Conservation (phyloP, 2,113 vertebrate species). For the Prunella fulvescens region DNA sequence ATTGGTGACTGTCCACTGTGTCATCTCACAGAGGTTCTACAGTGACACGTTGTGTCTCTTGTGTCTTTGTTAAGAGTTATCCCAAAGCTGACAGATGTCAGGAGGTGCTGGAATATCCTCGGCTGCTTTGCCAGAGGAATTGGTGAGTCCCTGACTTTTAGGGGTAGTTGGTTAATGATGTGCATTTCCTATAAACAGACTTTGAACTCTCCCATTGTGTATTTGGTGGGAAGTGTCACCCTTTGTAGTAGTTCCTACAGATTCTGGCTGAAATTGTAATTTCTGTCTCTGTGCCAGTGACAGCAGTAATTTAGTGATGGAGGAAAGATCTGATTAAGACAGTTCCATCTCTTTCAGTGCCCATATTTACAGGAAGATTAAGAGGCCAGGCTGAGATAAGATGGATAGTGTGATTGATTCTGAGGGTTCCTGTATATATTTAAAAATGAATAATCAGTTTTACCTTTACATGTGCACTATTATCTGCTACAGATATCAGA, state of each 20-base stretch:
- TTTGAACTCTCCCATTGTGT: background rate
- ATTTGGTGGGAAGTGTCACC: background rate
- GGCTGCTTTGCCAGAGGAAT: background rate
- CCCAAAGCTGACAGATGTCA: background rate
- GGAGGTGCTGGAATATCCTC: background rate
- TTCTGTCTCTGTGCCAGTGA: background rate
- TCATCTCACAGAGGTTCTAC: background rate
- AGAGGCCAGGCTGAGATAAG: background rate
- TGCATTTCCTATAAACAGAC: background rate
- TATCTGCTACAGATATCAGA: background rate
- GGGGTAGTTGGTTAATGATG: background rate
- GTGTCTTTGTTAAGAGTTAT: background rate
- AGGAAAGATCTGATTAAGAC: background rate
- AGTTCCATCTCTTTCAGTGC: background rate
- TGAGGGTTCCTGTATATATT: background rate
- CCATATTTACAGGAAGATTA: constrained; percentile 3
- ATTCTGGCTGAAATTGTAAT: background rate
- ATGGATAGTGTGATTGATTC: background rate
- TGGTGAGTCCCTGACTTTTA: background rate
- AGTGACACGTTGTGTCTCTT: rapidly evolving
- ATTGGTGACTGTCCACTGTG: background rate
- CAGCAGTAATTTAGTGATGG: background rate
- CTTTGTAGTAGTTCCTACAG: background rate
- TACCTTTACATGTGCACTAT: background rate
- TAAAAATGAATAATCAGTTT: constrained; percentile 4